Evolutionary conservation across 2,888 invertebrate species (phyloP).

Genomic region (Emmelina monodactyla): DNA sequence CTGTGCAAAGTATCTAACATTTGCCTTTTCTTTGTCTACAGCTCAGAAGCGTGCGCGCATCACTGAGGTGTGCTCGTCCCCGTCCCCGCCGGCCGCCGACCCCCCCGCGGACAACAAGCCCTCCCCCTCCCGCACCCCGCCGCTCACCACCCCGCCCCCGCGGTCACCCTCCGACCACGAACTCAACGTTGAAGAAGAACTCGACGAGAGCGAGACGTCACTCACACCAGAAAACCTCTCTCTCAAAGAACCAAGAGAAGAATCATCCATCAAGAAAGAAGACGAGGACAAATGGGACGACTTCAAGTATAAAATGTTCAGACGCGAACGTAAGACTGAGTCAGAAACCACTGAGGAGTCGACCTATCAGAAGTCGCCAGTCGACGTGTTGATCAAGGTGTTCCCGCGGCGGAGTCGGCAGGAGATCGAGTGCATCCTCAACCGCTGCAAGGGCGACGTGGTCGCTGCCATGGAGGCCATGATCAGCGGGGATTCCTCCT

Average conservation of each 20-base stretch:
- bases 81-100: conserved; percentile 38
- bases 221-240: conserved; percentile 84
- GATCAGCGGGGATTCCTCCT: conserved; percentile 67
- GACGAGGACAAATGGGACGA: conserved; percentile 56
- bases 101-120: conserved; percentile 30
- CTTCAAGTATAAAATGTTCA: conserved; percentile 51
- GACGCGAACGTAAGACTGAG: conserved; percentile 35
- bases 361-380: conserved; percentile 72
- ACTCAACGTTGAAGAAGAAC: conserved; percentile 64
- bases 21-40: conserved; percentile 34
- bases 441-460: conserved; percentile 87
- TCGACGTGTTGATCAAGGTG: conserved; percentile 87
- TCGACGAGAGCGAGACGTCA: conserved; percentile 56
- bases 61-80: conserved; percentile 52
- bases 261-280: conserved; percentile 56
- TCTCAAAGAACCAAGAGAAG: conserved; percentile 71
- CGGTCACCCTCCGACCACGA: conserved; percentile 58
- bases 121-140: conserved; percentile 37
- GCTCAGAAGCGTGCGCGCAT: conserved; percentile 59
- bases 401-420: conserved; percentile 87
- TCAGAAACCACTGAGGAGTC: conserved; percentile 30
- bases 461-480: conserved; percentile 93
- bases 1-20: too few relatives aligned
- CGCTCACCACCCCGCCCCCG: conserved; percentile 45
- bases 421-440: conserved; percentile 85